Evolutionary conservation across 2,113 vertebrate species (phyloP).

Genomic region (Polyodon spathula): DNA sequence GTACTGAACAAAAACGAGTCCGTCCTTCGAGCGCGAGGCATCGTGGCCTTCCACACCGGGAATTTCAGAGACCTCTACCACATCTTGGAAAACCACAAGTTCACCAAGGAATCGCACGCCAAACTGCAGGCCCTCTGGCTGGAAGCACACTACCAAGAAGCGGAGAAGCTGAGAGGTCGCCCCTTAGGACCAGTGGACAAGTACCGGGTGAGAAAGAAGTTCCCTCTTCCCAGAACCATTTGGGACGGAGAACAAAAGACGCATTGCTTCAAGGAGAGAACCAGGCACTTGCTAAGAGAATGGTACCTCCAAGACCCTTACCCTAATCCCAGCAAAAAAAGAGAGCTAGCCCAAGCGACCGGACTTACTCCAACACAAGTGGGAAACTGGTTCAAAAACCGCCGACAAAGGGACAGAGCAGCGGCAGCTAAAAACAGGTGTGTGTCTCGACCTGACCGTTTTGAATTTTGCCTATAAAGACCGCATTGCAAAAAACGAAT

Average conservation of each 20-base stretch:
- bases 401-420: slow-evolving; percentile 94
- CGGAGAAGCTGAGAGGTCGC: slow-evolving; percentile 92
- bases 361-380: slow-evolving; percentile 98
- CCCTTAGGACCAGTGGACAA: slow-evolving; percentile 97
- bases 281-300: slow-evolving; percentile 90
- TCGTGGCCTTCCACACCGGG: slow-evolving; percentile 95
- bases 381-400: slow-evolving; percentile 99
- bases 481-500: too few relatives aligned
- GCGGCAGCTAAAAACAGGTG: slow-evolving; percentile 98
- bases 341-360: slow-evolving; percentile 94
- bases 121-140: slow-evolving; percentile 98
- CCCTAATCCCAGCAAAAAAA: slow-evolving; percentile 95
- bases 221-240: slow-evolving; percentile 93
- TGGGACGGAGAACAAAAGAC: slow-evolving; percentile 99
- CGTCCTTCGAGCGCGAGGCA: slow-evolving; percentile 85
- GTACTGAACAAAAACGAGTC: slow-evolving; percentile 96
- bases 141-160: slow-evolving; percentile 97
- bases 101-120: slow-evolving; percentile 96
- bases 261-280: slow-evolving; percentile 98
- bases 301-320: slow-evolving; percentile 99
- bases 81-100: slow-evolving; percentile 97
- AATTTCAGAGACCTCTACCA: slow-evolving; percentile 97
- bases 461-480: too few relatives aligned
- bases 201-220: slow-evolving; percentile 98
- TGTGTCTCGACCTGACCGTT: slow-evolving; percentile 20